Evolutionary conservation across 2,888 invertebrate genomes (phyloP), one percentile per base, ranked within the genome.

Genomic region (Stenolophus ochropezus): DNA sequence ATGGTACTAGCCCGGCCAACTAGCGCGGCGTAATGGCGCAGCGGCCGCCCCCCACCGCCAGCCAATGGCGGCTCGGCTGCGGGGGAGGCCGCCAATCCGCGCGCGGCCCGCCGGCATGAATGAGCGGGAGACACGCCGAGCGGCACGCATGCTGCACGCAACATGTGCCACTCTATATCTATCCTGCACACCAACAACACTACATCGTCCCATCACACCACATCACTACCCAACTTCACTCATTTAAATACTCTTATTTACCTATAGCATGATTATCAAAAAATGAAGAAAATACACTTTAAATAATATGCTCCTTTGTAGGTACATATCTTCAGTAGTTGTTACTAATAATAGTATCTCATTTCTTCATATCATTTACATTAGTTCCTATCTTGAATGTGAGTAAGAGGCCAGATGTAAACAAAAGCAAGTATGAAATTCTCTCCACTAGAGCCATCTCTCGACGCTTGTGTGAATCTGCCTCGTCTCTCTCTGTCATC

Each of bases 1-100:
- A 89, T 90, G 91, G 91, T 91, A 91, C 91, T 91, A 91, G 90
- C 89, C 89, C 90, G 90, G 88, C 88, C 88, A 88, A 88, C 89
- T 88, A 88, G 73, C 78, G 77, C 78, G 73, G 79, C 47, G 88
- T 89, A 88, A 89, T 89, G 89, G 89, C 89, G 88, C 89, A 89
- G 78, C 71, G 75, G 69, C 58, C 58, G 76, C 73, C 42, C 83
- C 84, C 87, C 86, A 83, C 83, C 83, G 85, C 87, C 87, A 87
- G 88, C 88, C 89, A 89, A 88, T 89, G 88, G 80, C 87, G 88
- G 71, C 88, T 89, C 89, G 92, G 91, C 91, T 91, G 91, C 89
- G 90, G 90, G 89, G 90, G 89, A 90, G 90, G 81, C 83, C 90
- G 89, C 87, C 88, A 83, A 83, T 84, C 84, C 83, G 85, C 83